Base-by-base conservation (phyloP, 2,797 vertebrate genomes). In the Fringilla coelebs region DNA sequence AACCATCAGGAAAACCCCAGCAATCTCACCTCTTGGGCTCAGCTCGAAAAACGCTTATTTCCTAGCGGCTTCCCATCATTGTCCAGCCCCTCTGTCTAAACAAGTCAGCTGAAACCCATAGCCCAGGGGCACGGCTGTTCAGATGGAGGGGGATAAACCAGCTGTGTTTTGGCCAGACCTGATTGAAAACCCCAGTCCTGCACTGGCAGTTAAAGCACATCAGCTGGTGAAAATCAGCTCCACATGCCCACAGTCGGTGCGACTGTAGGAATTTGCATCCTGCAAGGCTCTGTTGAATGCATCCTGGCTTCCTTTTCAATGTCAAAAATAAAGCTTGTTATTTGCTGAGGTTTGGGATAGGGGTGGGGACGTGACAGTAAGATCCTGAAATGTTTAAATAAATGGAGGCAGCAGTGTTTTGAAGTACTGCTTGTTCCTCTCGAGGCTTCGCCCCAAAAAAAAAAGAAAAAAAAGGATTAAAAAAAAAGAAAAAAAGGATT, bases 71-170 rank as follows among this genome's bases (percentile, higher is more conserved):
- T 79, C 58, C 36, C 24, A 60, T 66, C 55, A 41, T 11, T 51
- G 51, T 77, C 49, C 41, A 75, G 57, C 8, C 10, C 20, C 28
- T 14, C 20, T 41, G 12, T 31, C 68, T 48, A 25, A 70, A 67
- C 21, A 58, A 57, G 32, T 25, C 52, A 74, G 52, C 48, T 65
- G 78, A 76, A 94, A 61, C 24, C 21, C n/a, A 10, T 5, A 67
- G 36, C 49, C 26, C 1, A 0, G 32, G 17, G 41, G 11, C 4
- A 10, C 3, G 0, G 4, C 32, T 7, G 2, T 45, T 10, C 10
- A 22, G 55, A 31, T 10, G 7, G 3, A 29, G 25, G 62, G 22
- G 8, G 12, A 18, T 18, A 31, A 43, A 34, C 3, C 19, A 61
- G 19, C 32, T 36, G 48, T 40, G 16, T 46, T 88, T 85, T 49